phyloP scores from a whole-genome alignment of 1,140 invertebrate species.

The Theocolax elegans region DNA sequence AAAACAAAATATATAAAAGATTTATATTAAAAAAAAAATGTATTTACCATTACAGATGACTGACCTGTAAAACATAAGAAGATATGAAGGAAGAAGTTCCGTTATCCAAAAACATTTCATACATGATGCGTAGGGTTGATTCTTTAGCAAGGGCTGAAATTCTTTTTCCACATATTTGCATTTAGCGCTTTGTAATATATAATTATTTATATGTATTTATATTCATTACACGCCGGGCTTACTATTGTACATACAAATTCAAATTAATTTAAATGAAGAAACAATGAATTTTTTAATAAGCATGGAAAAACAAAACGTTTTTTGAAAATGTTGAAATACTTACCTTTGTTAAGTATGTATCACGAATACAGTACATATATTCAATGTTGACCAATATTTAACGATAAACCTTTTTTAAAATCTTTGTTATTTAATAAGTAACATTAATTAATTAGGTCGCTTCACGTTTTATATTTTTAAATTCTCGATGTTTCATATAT shows the following conservation, averaged over 20 bases:
- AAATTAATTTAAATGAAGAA: not conserved
- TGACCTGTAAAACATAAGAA: not conserved
- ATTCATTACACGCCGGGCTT: not conserved
- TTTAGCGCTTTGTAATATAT: conserved; percentile 23
- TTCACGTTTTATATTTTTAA: not conserved
- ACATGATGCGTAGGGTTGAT: not conserved
- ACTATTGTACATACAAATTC: not conserved
- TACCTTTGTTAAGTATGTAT: no score
- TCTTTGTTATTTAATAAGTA: no score
- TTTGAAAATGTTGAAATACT: no score
- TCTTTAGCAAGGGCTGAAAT: not conserved
- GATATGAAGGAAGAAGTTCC: conserved; percentile 5
- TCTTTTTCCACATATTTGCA: conserved; percentile 1
- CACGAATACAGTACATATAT: not conserved
- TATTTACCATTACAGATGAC: conserved; percentile 17
- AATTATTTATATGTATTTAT: conserved; percentile 5
- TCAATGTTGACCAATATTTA: conserved; percentile 20
- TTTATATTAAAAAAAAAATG: not conserved
- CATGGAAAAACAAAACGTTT: no score
- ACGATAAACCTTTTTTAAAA: not conserved
- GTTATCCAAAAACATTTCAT: conserved; percentile 1
- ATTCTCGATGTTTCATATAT: conserved; percentile 4
- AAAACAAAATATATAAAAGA: no score
- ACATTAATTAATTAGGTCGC: no score
- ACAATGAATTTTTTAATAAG: conserved; percentile 15